Conservation (phyloP, 2,113 vertebrate genomes). For the Corythornis madagascariensis region DNA sequence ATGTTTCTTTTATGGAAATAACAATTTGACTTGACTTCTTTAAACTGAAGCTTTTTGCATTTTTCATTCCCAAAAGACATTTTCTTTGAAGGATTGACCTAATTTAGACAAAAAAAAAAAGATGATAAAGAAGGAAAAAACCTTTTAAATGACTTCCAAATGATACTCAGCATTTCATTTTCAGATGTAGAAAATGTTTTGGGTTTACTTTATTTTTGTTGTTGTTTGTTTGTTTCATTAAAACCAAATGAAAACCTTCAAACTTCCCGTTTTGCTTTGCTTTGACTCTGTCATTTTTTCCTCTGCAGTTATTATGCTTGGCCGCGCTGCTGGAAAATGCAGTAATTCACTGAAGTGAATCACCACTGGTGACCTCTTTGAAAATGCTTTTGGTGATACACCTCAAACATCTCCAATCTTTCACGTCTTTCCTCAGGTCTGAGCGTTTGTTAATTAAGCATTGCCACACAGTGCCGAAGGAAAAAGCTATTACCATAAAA, state of each 20-base stretch:
- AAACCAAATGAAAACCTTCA: slow-evolving; percentile 49
- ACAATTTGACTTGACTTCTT: not conserved
- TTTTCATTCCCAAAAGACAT: slow-evolving; percentile 10
- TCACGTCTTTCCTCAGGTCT: slow-evolving; percentile 47
- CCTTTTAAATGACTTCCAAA: slow-evolving; percentile 17
- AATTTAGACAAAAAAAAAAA: not conserved
- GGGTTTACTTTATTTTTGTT: not conserved
- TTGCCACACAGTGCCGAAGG: not conserved
- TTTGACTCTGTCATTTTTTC: slow-evolving; percentile 7
- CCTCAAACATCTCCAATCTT: slow-evolving; percentile 31
- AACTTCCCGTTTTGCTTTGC: not conserved
- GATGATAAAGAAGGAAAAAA: not conserved
- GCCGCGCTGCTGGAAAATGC: slow-evolving; percentile 48
- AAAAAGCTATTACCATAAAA: slow-evolving; percentile 5
- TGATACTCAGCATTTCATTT: slow-evolving; percentile 7
- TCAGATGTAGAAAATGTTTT: slow-evolving; percentile 20
- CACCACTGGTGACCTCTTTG: slow-evolving; percentile 61
- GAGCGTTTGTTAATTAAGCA: slow-evolving; percentile 45
- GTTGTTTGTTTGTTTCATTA: slow-evolving; percentile 32
- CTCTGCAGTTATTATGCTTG: slow-evolving; percentile 42
- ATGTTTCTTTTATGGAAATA: not conserved
- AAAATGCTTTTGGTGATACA: slow-evolving; percentile 54
- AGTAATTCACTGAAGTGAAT: slow-evolving; percentile 54
- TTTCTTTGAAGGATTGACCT: slow-evolving; percentile 22
- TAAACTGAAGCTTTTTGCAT: not conserved